A percentile compares a stretch with the other conserved stretches of the same genome.
phyloP scores from a whole-genome alignment of 1,140 invertebrate species.

The Neodiprion lecontei region DNA sequence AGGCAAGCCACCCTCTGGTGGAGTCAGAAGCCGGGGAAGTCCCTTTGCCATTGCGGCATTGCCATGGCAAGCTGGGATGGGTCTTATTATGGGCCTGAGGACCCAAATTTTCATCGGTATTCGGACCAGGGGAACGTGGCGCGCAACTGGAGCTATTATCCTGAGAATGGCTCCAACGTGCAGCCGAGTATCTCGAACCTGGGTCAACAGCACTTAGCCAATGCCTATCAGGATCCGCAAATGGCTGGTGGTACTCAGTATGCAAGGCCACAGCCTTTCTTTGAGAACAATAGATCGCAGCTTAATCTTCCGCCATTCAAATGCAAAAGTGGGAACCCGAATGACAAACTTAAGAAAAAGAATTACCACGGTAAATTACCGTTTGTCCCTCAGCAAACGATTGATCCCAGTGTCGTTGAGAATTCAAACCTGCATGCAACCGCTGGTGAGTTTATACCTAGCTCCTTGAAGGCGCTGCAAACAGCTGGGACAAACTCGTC shows the following conservation, averaged over 20 bases:
- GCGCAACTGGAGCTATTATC: constrained; percentile 40
- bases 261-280: constrained; percentile 22
- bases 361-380: constrained; percentile 16
- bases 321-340: constrained; percentile 14
- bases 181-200: constrained; percentile 28
- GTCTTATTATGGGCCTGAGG: constrained; percentile 48
- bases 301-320: neutral
- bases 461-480: neutral
- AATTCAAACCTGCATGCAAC: constrained; percentile 45
- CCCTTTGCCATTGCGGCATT: neutral
- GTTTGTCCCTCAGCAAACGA: neutral
- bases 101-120: constrained; percentile 43
- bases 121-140: constrained; percentile 33
- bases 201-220: constrained; percentile 22
- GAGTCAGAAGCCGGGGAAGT: neutral
- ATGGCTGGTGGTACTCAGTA: constrained; percentile 15
- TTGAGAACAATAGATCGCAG: constrained; percentile 9
- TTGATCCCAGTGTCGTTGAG: constrained; percentile 19
- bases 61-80: constrained; percentile 58
- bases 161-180: constrained; percentile 28
- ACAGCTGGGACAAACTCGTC: neutral
- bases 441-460: constrained; percentile 46
- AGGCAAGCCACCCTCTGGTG: neutral
- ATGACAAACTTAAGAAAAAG: constrained; percentile 22
- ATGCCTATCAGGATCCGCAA: constrained; percentile 25